Conservation (phyloP, 2,113 vertebrate species). For the Oostethus manadensis region DNA sequence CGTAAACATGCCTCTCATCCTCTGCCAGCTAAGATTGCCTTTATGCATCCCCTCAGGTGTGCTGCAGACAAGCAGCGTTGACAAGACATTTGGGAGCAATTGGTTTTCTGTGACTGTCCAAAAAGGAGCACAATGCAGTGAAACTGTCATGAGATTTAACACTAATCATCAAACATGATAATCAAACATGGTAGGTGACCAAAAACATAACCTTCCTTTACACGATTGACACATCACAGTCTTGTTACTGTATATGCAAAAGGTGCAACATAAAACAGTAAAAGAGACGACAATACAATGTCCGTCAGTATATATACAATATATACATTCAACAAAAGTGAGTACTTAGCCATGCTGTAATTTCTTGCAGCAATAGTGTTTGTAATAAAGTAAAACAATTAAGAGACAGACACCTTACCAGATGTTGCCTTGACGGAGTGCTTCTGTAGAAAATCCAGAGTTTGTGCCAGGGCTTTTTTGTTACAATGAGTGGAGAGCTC, state of each 20-base stretch:
- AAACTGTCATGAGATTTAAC: neutral
- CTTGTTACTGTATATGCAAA: no score
- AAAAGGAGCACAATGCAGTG: neutral
- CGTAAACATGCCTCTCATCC: no score
- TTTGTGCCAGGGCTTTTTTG: conserved; percentile 92
- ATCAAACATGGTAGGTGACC: neutral
- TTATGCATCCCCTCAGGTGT: no score
- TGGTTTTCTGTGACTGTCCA: neutral
- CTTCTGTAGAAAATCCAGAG: conserved; percentile 94
- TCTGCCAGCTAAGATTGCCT: no score
- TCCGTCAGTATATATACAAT: neutral
- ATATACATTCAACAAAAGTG: neutral
- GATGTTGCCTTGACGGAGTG: conserved; percentile 84
- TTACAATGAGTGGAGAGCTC: conserved; percentile 92
- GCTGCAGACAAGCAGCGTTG: no score
- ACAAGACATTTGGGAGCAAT: neutral
- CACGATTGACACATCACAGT: no score
- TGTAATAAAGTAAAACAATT: neutral
- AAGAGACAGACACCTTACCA: conserved; percentile 71
- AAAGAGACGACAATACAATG: neutral
- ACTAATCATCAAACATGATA: neutral
- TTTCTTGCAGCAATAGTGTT: neutral
- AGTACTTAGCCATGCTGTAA: conserved; percentile 4
- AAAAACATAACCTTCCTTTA: no score
- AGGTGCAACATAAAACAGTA: no score